Base-by-base conservation (phyloP, 2,888 invertebrate genomes). In the Phlogophora meticulosa region DNA sequence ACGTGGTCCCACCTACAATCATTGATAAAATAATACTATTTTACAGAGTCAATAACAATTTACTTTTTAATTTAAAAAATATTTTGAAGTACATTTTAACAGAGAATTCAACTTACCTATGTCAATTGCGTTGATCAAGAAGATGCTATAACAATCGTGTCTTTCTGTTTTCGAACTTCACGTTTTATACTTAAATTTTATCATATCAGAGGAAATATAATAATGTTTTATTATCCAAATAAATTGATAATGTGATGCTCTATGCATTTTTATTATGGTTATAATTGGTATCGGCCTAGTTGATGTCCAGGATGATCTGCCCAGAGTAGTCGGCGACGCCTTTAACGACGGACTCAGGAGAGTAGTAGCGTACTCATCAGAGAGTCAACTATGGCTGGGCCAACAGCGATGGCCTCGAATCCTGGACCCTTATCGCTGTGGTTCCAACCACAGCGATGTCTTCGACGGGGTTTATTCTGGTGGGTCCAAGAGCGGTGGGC, bases 241-340 rank as follows among this genome's bases (percentile, higher is more conserved):
- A 77, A 80, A 79, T 63, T 61, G 61, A 80, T 82, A 70, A 64
- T 51, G 20, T 36, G 67, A 45, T 28, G 57, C 40, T 24, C 43
- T 34, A 55, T 42, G 20, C 1, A 13, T 17, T 51, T 75, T 64
- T 70, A 60, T 61, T 60, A 32, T 17, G 13, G 10, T 60, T 11
- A 11, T 62, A 55, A 52, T 51, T 51, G 42, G 43, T 52, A 68
- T 53, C 32, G 10, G 34, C 78, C 56, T 74, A 45, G 72, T 82
- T 80, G 64, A 88, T 80, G 80, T 85, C 86, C 68, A 87, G 52
- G 78, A 87, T 84, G 76, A 87, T 85, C 80, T 87, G 22, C 85
- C 85, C 20, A 86, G 78, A n/a, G 87, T 83, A 66, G 81, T 57
- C 62, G 38, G 67, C 51, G 32, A 1, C 0, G n/a, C 46, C 52